Conservation (phyloP, 2,797 vertebrate genomes). For the Intellagama lesueurii region DNA sequence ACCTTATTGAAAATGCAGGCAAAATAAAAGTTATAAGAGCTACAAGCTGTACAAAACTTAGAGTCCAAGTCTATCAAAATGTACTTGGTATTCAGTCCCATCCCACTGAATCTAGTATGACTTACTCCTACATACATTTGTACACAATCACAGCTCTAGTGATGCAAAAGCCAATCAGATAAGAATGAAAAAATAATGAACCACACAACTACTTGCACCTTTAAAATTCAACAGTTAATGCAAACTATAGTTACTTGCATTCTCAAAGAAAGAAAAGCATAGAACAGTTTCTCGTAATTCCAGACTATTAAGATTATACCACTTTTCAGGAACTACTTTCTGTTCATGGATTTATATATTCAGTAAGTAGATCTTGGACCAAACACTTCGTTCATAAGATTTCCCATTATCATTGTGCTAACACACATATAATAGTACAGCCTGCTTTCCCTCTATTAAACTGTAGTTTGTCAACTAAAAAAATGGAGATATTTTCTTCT, state of each 20-base stretch:
- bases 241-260: neutral
- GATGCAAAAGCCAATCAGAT: neutral
- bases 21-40: neutral
- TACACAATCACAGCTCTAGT: neutral
- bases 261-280: neutral
- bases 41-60: neutral
- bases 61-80: neutral
- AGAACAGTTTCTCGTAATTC: neutral
- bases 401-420: neutral
- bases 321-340: neutral
- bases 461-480: neutral
- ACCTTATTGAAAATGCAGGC: neutral
- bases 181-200: conserved; percentile 13
- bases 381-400: neutral
- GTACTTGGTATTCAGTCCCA: neutral
- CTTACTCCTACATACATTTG: neutral
- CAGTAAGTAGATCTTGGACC: neutral
- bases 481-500: neutral
- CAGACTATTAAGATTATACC: neutral
- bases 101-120: neutral
- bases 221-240: neutral
- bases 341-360: conserved; percentile 1
- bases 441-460: neutral
- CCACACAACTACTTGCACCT: neutral
- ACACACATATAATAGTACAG: neutral